Evolutionary conservation across 2,797 vertebrate genomes (phyloP).

Genomic region (Leptoclinus maculatus): DNA sequence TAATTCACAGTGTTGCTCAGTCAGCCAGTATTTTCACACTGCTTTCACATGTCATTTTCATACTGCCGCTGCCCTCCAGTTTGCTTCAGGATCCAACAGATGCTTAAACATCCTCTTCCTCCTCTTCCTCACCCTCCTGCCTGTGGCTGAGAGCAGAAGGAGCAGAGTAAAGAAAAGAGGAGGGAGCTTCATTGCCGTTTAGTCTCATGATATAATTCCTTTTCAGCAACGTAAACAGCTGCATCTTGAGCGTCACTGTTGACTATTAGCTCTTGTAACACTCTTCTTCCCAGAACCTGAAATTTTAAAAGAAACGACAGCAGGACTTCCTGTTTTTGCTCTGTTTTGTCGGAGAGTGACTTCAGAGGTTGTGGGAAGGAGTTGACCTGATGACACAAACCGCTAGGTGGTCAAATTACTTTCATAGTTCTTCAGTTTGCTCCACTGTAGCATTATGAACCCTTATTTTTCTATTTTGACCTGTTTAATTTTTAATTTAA

Average conservation of each 20-base stretch:
- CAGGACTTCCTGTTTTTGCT: background rate
- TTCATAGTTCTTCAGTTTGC: too few species aligned
- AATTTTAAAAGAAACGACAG: background rate
- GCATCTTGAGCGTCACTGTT: background rate
- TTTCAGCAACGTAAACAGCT: background rate
- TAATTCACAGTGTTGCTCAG: background rate
- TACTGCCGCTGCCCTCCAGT: background rate
- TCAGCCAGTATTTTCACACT: background rate
- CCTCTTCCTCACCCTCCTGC: conserved; percentile 18
- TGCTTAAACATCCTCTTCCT: conserved; percentile 26
- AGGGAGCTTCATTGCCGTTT: background rate
- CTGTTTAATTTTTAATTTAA: background rate
- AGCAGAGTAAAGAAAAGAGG: conserved; percentile 10
- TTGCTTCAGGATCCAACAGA: conserved; percentile 52
- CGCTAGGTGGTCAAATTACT: too few species aligned
- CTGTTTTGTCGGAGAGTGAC: background rate
- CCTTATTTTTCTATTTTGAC: too few species aligned
- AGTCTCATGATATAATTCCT: background rate
- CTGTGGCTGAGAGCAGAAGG: conserved; percentile 44
- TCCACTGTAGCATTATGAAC: too few species aligned
- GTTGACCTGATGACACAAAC: background rate
- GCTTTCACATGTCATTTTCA: background rate
- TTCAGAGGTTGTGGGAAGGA: background rate
- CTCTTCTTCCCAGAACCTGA: background rate
- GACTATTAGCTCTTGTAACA: background rate